Evolutionary conservation across 2,888 invertebrate species (phyloP).

Genomic region (Sicus ferrugineus): DNA sequence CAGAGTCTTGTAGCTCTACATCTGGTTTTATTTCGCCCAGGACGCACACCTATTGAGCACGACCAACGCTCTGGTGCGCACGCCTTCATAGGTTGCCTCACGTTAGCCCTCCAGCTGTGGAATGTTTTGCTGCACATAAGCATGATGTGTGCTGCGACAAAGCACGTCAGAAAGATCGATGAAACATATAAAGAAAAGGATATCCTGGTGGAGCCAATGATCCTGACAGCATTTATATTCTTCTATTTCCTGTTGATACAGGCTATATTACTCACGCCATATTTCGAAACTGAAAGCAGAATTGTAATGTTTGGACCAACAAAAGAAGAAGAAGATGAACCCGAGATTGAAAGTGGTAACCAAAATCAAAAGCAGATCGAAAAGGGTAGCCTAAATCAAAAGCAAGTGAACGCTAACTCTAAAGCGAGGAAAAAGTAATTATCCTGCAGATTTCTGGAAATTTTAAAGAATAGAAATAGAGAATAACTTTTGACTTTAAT

Average conservation of each 20-base stretch:
- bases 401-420: not conserved
- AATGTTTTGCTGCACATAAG: not conserved
- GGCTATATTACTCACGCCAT: not conserved
- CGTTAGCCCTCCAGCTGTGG: slow-evolving; percentile 5
- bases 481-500: too few species aligned
- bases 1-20: not conserved
- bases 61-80: slow-evolving; percentile 12
- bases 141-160: slow-evolving; percentile 1
- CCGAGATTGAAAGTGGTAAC: too few species aligned
- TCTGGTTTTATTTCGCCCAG: not conserved
- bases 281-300: not conserved
- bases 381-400: too few species aligned
- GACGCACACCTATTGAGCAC: not conserved
- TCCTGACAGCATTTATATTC: not conserved
- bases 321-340: not conserved
- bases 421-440: not conserved
- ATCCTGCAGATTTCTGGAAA: too few species aligned
- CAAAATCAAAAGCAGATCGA: too few species aligned
- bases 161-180: not conserved
- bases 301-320: not conserved
- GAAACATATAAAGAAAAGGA: not conserved
- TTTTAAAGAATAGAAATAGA: too few species aligned
- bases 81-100: slow-evolving; percentile 14
- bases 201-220: not conserved
- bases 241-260: not conserved